Evolutionary conservation across 2,113 vertebrate genomes (phyloP).

Genomic region (Monarcha castaneiventris): DNA sequence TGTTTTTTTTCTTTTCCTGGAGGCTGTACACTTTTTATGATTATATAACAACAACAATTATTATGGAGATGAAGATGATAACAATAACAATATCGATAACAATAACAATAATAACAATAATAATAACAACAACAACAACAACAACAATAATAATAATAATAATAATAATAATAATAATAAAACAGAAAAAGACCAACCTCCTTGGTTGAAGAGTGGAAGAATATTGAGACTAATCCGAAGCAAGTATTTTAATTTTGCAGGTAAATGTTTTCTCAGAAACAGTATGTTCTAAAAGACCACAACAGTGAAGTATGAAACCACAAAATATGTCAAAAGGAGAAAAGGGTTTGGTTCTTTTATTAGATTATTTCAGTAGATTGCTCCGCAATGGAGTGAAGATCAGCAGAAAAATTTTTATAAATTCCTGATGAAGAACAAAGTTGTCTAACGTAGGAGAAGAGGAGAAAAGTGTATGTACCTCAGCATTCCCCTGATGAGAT

Average conservation of each 20-base stretch:
- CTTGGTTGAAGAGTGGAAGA: background rate
- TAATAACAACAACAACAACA: background rate
- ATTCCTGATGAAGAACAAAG: background rate
- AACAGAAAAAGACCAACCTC: background rate
- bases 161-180: background rate
- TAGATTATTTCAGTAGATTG: background rate
- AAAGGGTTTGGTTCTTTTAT: background rate
- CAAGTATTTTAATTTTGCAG: background rate
- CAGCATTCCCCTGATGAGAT: background rate
- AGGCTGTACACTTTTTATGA: background rate
- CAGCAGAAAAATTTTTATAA: background rate
- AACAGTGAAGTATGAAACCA: background rate
- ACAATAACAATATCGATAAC: background rate
- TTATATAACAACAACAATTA: background rate
- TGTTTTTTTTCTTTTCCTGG: background rate
- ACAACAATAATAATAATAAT: background rate
- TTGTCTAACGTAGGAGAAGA: background rate
- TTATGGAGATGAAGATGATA: background rate
- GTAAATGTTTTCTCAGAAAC: background rate
- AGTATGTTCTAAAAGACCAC: background rate
- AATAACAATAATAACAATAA: no score
- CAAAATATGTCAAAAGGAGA: background rate
- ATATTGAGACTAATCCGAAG: background rate
- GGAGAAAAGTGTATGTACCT: background rate
- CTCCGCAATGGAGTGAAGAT: background rate